Evolutionary conservation across 2,113 vertebrate species (phyloP).

Genomic region (Pangasianodon gigas): DNA sequence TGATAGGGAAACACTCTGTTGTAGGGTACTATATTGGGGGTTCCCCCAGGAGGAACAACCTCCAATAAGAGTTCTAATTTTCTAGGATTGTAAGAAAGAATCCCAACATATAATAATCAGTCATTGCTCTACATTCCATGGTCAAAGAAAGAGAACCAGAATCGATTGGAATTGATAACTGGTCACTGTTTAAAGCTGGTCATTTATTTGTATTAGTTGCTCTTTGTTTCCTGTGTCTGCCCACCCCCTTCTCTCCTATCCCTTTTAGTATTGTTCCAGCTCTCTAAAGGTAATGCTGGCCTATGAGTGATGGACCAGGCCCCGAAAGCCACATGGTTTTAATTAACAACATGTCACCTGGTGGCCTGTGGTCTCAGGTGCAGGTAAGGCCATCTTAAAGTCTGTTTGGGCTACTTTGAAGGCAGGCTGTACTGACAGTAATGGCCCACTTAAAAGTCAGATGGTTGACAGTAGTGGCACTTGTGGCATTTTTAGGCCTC

Average conservation of each 20-base stretch:
- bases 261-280: slow-evolving; percentile 9
- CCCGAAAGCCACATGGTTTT: slow-evolving; percentile 54
- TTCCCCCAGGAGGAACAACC: not conserved
- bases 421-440: slow-evolving; percentile 38
- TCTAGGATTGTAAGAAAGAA: slow-evolving; percentile 45
- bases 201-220: slow-evolving; percentile 56
- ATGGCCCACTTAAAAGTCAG: slow-evolving; percentile 57
- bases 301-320: slow-evolving; percentile 51
- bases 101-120: slow-evolving; percentile 55
- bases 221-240: not conserved
- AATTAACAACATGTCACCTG: slow-evolving; percentile 59
- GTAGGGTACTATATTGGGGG: not conserved
- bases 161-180: slow-evolving; percentile 47
- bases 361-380: slow-evolving; percentile 49
- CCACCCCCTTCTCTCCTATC: not conserved
- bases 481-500: slow-evolving; percentile 46
- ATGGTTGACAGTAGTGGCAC: slow-evolving; percentile 48
- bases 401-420: slow-evolving; percentile 16
- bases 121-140: slow-evolving; percentile 52
- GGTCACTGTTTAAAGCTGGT: slow-evolving; percentile 48
- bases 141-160: slow-evolving; percentile 48
- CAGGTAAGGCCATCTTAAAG: slow-evolving; percentile 41
- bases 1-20: not conserved
- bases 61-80: not conserved
- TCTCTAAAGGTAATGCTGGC: slow-evolving; percentile 44